Evolutionary conservation across 2,797 vertebrate genomes (phyloP), one percentile per base, ranked within the genome.

Genomic region (Nyctalus aviator): DNA sequence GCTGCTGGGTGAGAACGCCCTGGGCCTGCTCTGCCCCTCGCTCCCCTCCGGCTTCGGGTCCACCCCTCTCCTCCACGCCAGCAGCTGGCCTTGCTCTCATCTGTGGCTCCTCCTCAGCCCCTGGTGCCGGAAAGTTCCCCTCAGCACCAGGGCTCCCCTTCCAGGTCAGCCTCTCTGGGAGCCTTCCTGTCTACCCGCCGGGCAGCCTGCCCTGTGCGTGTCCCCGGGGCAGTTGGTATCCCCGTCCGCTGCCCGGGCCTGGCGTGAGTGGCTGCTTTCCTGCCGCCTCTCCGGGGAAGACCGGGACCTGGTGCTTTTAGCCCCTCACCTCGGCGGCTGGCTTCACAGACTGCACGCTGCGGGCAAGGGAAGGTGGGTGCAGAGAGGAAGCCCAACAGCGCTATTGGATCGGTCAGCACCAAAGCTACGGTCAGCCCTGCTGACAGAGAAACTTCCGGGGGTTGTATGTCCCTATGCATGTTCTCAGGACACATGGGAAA

Each of bases 401-500:
- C 5, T 1, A 59, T 59, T 6, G 25, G 57, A 12, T 59, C 5
- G 25, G 57, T 59, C 57, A 59, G 10, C 25, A 59, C 77, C 59
- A 64, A 83, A 83, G 41, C 75, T 77, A 48, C 14, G 5, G 48
- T 77, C 75, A 53, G 75, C n/a, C 12, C n/a, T 14, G 75, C 48
- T 55, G 73, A 53, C 81, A 59, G 37, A 68, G 66, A 41, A 62
- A 92, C 71, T 76, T 9, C 68, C 2, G 44, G 48, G 30, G 55
- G 37, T 82, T 87, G 15, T 53, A 46, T 69, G 87, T 69, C 81
- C 41, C 94, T 55, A 37, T 53, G n/a, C 32, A 55, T 69, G 75
- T 94, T 48, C 85, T 78, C n/a, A 94, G 55, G 21, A 35, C 12
- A 35, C 12, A 44, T n/a, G 82, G 41, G 6, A 81, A 88, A 95